phyloP scores from a whole-genome alignment of 2,113 vertebrate genomes.

The Paramisgurnus dabryanus region DNA sequence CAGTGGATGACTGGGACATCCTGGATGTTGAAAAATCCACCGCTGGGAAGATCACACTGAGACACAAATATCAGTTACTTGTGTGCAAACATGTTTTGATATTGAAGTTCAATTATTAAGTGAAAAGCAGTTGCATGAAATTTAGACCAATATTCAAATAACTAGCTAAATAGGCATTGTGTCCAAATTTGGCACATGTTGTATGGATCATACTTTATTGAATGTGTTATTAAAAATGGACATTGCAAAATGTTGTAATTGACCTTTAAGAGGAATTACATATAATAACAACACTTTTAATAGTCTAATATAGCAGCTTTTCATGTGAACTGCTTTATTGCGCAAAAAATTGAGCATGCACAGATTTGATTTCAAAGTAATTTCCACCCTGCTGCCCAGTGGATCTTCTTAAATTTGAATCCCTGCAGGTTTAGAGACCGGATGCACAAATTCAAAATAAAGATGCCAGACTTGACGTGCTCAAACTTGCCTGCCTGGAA shows the following conservation, averaged over 20 bases:
- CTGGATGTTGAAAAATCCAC: slow-evolving; percentile 72
- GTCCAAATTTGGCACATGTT: too few species aligned
- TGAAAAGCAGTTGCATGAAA: not conserved
- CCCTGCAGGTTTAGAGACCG: slow-evolving; percentile 38
- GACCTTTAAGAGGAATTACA: too few species aligned
- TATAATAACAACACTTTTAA: too few species aligned
- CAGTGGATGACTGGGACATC: slow-evolving; percentile 86
- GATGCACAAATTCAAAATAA: slow-evolving; percentile 56
- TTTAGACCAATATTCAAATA: too few species aligned
- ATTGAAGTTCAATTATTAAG: not conserved
- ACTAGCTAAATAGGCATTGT: too few species aligned
- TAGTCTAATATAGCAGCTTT: not conserved
- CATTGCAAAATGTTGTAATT: too few species aligned
- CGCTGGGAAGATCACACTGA: slow-evolving; percentile 80
- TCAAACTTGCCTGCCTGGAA: slow-evolving; percentile 68
- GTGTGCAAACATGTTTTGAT: not conserved
- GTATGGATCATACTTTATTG: too few species aligned
- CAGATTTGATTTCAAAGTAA: slow-evolving; percentile 36
- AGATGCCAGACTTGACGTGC: slow-evolving; percentile 64
- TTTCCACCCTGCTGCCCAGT: slow-evolving; percentile 51
- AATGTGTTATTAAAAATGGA: too few species aligned
- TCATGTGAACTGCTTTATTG: not conserved
- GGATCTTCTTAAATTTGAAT: slow-evolving; percentile 39
- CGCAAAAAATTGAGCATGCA: slow-evolving; percentile 12
- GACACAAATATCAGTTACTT: slow-evolving; percentile 10